Percentiles rank a stretch among this genome's conserved stretches.
Evolutionary conservation across 1,140 invertebrate species (phyloP).

Genomic region (Temnothorax curvispinosus): DNA sequence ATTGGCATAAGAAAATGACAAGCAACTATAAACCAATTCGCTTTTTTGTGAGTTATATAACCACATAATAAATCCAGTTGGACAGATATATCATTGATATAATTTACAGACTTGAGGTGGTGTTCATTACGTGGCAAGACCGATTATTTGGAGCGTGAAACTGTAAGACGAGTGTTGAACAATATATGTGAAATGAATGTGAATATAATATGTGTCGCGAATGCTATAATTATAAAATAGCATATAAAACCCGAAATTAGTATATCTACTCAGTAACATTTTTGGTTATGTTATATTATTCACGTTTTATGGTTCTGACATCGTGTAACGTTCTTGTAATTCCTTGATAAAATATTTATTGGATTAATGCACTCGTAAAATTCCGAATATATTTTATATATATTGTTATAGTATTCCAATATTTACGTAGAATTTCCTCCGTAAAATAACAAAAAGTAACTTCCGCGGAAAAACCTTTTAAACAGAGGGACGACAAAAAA

Average conservation of each 20-base stretch:
- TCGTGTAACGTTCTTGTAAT: background rate
- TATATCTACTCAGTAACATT: background rate
- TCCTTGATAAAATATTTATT: background rate
- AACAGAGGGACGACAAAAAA: constrained; percentile 8
- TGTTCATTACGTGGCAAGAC: constrained; percentile 12
- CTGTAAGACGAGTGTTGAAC: background rate
- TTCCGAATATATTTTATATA: constrained; percentile 3
- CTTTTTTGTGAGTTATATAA: constrained; percentile 24
- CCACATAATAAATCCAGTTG: constrained; percentile 13
- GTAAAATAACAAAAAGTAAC: constrained; percentile 36
- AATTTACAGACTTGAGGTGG: background rate
- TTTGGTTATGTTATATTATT: background rate
- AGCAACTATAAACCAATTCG: constrained; percentile 6
- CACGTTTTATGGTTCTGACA: background rate
- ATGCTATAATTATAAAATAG: constrained; percentile 31
- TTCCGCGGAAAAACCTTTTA: constrained; percentile 31
- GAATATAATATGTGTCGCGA: background rate
- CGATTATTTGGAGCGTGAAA: constrained; percentile 36
- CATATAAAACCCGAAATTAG: background rate
- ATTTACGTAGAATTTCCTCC: constrained; percentile 3
- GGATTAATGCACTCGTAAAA: background rate
- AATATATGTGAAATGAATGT: background rate
- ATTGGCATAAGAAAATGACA: constrained; percentile 11
- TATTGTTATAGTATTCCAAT: background rate
- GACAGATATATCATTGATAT: constrained; percentile 20